Evolutionary conservation across 37 sponge, comb jelly and placozoan genomes (phyloP).

Genomic region (Cliona cf. orientalis): DNA sequence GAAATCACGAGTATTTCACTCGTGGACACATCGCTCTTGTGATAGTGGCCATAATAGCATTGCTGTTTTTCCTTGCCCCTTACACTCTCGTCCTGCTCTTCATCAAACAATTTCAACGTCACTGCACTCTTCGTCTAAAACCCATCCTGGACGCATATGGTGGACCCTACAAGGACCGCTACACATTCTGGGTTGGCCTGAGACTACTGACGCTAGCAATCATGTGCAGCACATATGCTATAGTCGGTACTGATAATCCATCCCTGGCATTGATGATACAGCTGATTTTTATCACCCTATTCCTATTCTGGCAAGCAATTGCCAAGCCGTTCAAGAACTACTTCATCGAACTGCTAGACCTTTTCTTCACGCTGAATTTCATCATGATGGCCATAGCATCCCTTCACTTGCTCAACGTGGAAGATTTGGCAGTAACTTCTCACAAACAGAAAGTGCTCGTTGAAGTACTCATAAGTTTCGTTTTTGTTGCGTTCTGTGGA

Average conservation of each 20-base stretch:
- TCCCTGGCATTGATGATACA: not conserved
- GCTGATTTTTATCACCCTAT: slow-evolving; percentile 4
- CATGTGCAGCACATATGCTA: slow-evolving; percentile 21
- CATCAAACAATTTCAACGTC: not conserved
- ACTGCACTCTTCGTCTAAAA: not conserved
- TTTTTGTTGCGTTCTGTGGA: not conserved
- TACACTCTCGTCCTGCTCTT: slow-evolving; percentile 23
- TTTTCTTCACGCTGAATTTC: slow-evolving; percentile 27
- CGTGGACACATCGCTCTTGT: slow-evolving; percentile 3
- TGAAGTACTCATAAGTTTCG: not conserved
- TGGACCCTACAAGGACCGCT: slow-evolving; percentile 51
- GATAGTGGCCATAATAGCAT: slow-evolving; percentile 7
- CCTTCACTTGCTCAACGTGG: not conserved
- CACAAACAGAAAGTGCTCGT: not conserved
- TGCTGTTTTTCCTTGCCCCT: slow-evolving; percentile 14
- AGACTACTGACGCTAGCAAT: slow-evolving; percentile 5
- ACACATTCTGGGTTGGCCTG: slow-evolving; percentile 54
- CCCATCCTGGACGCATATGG: slow-evolving; percentile 37
- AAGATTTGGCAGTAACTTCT: not conserved
- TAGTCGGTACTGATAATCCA: not conserved
- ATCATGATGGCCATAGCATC: not conserved
- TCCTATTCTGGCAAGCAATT: slow-evolving; percentile 24
- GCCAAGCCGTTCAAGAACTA: slow-evolving; percentile 37
- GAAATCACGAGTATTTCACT: slow-evolving; percentile 9
- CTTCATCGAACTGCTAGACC: slow-evolving; percentile 3